Evolutionary conservation across 1,140 invertebrate species (phyloP), one percentile per base, ranked within the genome.

Genomic region (Lethrus apterus): DNA sequence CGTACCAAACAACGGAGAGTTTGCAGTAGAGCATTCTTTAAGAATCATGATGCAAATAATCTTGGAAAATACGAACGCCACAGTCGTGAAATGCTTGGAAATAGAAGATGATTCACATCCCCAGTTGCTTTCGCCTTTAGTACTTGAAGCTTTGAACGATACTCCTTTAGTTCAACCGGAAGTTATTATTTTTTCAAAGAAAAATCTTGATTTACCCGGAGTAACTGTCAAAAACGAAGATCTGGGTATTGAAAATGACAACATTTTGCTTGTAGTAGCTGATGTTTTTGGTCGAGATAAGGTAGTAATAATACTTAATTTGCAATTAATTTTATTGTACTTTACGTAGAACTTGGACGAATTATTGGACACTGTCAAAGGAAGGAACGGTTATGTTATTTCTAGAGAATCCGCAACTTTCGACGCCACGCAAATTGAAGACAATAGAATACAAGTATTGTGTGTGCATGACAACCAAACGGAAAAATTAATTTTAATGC

Each of bases 1-100:
- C 76, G 81, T 91, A 1, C 78, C 86, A 1, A 76, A 85, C 58
- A 70, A 68, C 42, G 67, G 80, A 3, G 57, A 81, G 2, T 68
- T 79, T 4, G 74, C 80, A 59, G 91, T 93, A 55, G 58, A 90
- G 1, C 77, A 55, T 38, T 50, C 74, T 2, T 59, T 81, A 1
- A 64, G 78, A 15, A 40, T 77, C 0, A 65, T 76, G 18, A 65
- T 80, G 1, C 84, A 94, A 54, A 59, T 91, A 1, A 77, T 81
- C 0, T 59, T 92, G 0, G 92, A 95, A 60, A 42, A 42, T 42
- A 4, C 7, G 3, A 38, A 21, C 18, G 14, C 1, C n/a, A 19
- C 24, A 15, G 2, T 19, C 24, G 7, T 4, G 38, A 42, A 17
- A 11, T 14, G 4, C 17, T 19, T 15, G 2, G 8, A 3, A 92